A percentile compares a stretch with the other conserved stretches of the same genome.
phyloP scores from a whole-genome alignment of 2,797 vertebrate species.

The Nyctalus aviator region DNA sequence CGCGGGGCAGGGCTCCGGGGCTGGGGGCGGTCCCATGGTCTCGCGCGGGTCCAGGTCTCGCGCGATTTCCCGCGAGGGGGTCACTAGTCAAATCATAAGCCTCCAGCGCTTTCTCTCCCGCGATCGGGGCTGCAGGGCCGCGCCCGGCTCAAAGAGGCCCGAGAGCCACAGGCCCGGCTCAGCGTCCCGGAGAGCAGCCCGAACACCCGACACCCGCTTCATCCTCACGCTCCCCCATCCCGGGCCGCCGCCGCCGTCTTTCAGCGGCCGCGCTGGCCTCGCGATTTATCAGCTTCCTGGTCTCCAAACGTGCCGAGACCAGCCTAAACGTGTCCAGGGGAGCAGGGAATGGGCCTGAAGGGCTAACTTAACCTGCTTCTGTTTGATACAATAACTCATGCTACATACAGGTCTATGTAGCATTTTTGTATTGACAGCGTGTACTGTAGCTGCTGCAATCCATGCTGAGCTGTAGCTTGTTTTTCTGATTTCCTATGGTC shows the following conservation, averaged over 20 bases:
- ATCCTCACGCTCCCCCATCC: constrained; percentile 89
- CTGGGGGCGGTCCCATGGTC: no score
- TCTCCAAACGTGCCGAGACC: background rate
- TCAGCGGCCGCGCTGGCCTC: constrained; percentile 13
- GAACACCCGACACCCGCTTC: constrained; percentile 85
- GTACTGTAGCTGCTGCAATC: constrained; percentile 98
- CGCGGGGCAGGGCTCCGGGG: no score
- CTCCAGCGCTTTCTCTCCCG: constrained; percentile 95
- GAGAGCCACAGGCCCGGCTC: constrained; percentile 85
- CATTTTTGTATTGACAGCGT: constrained; percentile 87
- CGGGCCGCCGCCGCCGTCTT: background rate
- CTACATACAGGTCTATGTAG: background rate
- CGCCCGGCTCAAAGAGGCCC: constrained; percentile 80
- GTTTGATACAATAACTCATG: background rate
- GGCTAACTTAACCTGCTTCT: constrained; percentile 37
- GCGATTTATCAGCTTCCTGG: constrained; percentile 66
- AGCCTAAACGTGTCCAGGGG: no score
- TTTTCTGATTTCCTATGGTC: constrained; percentile 94
- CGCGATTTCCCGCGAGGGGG: no score
- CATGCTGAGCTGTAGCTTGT: constrained; percentile 94
- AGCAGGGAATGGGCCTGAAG: background rate
- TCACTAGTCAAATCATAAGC: constrained; percentile 88
- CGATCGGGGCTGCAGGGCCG: constrained; percentile 83
- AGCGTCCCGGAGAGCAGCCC: constrained; percentile 88
- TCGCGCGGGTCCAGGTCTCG: no score